Evolutionary conservation across 2,797 vertebrate species (phyloP).

Genomic region (Cygnus olor): DNA sequence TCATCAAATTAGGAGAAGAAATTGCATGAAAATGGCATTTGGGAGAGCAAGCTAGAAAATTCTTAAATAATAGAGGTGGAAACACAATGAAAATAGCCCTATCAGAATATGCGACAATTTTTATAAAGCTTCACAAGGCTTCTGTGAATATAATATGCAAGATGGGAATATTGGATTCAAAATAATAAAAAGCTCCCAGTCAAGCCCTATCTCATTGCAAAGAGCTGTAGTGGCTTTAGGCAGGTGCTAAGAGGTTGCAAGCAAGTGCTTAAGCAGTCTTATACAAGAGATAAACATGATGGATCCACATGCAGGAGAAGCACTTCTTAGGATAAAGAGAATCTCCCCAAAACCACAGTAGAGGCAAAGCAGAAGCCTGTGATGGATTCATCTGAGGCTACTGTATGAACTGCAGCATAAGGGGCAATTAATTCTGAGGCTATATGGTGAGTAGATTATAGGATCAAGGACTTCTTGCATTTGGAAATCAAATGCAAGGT

Average conservation of each 20-base stretch:
- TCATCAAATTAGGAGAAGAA: constrained; percentile 50
- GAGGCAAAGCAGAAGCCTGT: background rate
- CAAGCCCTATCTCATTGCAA: constrained; percentile 40
- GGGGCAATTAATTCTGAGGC: background rate
- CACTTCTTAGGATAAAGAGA: constrained; percentile 20
- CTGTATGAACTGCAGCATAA: background rate
- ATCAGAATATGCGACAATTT: constrained; percentile 45
- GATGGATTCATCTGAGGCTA: background rate
- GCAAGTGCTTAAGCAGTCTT: constrained; percentile 46
- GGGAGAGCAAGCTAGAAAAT: background rate
- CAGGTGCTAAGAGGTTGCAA: constrained; percentile 42
- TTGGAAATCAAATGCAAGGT: background rate
- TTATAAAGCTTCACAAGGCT: constrained; percentile 55
- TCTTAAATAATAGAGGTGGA: constrained; percentile 47
- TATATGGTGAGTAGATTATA: background rate
- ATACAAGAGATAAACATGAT: constrained; percentile 22
- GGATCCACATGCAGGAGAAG: background rate
- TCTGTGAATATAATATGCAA: constrained; percentile 34
- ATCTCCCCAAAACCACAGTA: background rate
- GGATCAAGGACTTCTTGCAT: background rate
- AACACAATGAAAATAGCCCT: constrained; percentile 50
- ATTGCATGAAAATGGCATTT: constrained; percentile 15
- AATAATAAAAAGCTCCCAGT: constrained; percentile 52
- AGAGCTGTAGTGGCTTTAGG: constrained; percentile 32
- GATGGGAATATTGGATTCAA: constrained; percentile 52